Conservation (phyloP, 2,888 invertebrate species). For the Monochamus alternatus region DNA sequence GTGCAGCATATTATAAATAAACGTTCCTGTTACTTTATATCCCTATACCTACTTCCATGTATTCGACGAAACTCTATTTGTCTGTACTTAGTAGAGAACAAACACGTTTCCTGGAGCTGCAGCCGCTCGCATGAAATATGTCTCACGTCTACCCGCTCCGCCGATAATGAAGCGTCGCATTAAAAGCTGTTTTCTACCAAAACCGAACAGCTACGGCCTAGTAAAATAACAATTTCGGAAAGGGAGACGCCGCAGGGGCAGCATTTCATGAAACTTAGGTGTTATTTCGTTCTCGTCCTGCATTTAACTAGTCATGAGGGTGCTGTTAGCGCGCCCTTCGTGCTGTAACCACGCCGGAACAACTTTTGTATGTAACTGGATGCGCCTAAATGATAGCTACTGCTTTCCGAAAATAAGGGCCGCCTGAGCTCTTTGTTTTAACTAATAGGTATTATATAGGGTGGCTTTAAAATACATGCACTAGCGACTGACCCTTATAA, state of each 20-base stretch:
- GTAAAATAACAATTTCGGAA: conserved; percentile 50
- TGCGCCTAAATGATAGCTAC: conserved; percentile 48
- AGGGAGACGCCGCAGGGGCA: conserved; percentile 39
- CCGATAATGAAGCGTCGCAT: conserved; percentile 13
- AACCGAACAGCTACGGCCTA: conserved; percentile 28
- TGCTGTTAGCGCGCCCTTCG: conserved; percentile 51
- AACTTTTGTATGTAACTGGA: conserved; percentile 51
- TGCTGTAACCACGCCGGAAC: conserved; percentile 46
- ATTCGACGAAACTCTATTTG: too few species aligned
- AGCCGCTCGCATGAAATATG: background rate
- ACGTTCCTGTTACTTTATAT: too few species aligned
- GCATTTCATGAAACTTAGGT: conserved; percentile 48
- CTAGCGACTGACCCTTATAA: too few species aligned
- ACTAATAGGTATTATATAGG: too few species aligned
- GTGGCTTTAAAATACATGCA: too few species aligned
- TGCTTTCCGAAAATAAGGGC: too few species aligned
- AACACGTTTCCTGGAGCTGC: background rate
- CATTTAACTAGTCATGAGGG: conserved; percentile 56
- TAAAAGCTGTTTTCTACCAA: conserved; percentile 20
- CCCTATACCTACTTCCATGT: too few species aligned
- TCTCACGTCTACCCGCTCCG: background rate
- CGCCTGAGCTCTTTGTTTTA: too few species aligned
- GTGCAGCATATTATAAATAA: too few species aligned
- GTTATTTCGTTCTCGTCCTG: conserved; percentile 51
- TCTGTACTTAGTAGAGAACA: background rate